Evolutionary conservation across 2,888 invertebrate genomes (phyloP).

Genomic region (Aradus depressus): DNA sequence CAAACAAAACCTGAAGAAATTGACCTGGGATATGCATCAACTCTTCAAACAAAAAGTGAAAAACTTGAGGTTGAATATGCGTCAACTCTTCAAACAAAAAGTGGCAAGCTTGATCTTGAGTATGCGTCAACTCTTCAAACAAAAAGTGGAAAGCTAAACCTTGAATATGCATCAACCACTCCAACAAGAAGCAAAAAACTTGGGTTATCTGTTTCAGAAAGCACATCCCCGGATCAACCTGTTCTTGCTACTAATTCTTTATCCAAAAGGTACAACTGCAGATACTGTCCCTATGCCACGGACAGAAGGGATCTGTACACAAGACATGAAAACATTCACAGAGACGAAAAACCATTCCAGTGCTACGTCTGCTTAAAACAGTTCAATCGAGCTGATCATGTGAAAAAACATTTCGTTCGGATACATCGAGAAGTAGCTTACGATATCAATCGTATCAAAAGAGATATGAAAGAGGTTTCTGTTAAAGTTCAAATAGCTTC

Average conservation of each 20-base stretch:
- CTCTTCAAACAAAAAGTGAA: not conserved
- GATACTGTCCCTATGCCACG: constrained; percentile 81
- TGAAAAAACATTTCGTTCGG: constrained; percentile 83
- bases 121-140: no score
- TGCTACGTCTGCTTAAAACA: constrained; percentile 87
- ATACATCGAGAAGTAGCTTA: constrained; percentile 87
- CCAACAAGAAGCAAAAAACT: no score
- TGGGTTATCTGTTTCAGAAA: not conserved
- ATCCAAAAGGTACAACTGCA: constrained; percentile 71
- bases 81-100: no score
- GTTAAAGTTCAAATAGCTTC: constrained; percentile 18
- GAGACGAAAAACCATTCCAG: constrained; percentile 87
- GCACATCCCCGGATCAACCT: not conserved
- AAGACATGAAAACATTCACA: constrained; percentile 84
- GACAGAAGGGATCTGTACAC: constrained; percentile 83
- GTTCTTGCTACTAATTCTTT: constrained; percentile 1
- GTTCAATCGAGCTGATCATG: constrained; percentile 88
- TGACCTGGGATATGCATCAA: not conserved
- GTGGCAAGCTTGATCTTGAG: no score
- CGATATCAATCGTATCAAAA: constrained; percentile 62
- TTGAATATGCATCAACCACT: not conserved
- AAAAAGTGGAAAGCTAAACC: not conserved
- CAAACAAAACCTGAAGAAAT: not conserved
- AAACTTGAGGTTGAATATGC: no score
- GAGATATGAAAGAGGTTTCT: constrained; percentile 23